These are phyloP conservation scores for Quadroppia sp. DNA, from an alignment of 2,888 invertebrate species.

Conservation along the genomic window DNA sequence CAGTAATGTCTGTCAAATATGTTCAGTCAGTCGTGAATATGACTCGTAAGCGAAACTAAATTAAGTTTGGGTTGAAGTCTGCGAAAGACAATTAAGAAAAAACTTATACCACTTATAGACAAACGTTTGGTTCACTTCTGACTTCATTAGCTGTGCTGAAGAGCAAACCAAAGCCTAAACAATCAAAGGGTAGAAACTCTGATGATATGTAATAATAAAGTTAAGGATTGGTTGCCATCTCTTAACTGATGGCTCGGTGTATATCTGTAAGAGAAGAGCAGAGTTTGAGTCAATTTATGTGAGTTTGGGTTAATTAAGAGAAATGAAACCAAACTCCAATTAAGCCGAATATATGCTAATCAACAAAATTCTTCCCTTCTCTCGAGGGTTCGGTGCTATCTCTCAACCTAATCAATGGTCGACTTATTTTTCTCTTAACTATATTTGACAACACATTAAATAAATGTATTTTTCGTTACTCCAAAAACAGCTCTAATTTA, in stretches of 20 bases:
- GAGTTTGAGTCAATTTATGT: constrained; percentile 17
- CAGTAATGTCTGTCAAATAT: constrained; percentile 16
- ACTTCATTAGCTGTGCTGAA: background rate
- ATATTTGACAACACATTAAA: background rate
- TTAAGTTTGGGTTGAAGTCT: constrained; percentile 8
- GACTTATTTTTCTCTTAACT: background rate
- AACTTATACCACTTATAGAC: background rate
- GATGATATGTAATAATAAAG: background rate
- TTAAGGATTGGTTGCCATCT: constrained; percentile 7
- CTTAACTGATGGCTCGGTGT: background rate
- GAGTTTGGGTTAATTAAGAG: constrained; percentile 31
- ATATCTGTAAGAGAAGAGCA: background rate
- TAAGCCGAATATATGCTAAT: constrained; percentile 28
- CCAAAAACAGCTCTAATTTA: background rate
- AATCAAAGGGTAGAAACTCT: background rate
- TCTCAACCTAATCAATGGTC: background rate
- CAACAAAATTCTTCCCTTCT: background rate
- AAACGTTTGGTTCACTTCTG: background rate
- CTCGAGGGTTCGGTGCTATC: background rate
- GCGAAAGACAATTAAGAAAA: constrained; percentile 21
- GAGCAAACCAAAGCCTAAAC: background rate
- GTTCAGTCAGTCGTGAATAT: constrained; percentile 7
- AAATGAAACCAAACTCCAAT: constrained; percentile 32
- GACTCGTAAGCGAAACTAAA: background rate
- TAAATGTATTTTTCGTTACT: background rate